These are phyloP conservation scores for Pachyrhynchus sulphureomaculatus DNA, from an alignment of 1,140 invertebrate genomes.

Conservation along the genomic window DNA sequence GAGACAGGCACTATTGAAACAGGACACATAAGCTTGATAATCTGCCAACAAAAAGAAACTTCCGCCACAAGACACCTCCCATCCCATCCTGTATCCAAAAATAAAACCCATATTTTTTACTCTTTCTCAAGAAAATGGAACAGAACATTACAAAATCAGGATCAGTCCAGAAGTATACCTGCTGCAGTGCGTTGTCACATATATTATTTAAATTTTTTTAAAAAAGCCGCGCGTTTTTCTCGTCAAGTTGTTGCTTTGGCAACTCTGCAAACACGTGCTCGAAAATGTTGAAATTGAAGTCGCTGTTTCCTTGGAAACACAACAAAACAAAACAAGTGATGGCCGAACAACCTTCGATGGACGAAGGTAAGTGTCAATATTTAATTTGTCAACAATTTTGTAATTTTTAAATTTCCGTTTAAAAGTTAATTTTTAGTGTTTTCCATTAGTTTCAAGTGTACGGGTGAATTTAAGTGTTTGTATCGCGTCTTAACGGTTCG, in stretches of 20 bases:
- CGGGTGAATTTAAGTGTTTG: background rate
- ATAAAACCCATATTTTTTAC: slow-evolving; percentile 8
- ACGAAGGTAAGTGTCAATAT: slow-evolving; percentile 45
- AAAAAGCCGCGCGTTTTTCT: slow-evolving; percentile 1
- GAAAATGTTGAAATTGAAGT: slow-evolving; percentile 43
- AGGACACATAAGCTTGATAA: slow-evolving; percentile 14
- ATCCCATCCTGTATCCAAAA: slow-evolving; percentile 16
- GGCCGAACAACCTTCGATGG: slow-evolving; percentile 42
- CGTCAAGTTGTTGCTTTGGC: slow-evolving; percentile 3
- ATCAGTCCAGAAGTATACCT: background rate
- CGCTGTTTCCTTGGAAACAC: slow-evolving; percentile 49
- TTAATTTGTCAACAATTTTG: slow-evolving; percentile 13
- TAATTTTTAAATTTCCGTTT: background rate
- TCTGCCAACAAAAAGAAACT: slow-evolving; percentile 25
- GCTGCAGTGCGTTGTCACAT: background rate
- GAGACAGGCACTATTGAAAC: slow-evolving; percentile 1
- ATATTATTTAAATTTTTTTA: background rate
- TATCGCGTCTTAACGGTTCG: background rate
- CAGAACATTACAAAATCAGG: slow-evolving; percentile 8
- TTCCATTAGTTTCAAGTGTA: background rate
- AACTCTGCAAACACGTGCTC: slow-evolving; percentile 33
- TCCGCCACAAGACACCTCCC: slow-evolving; percentile 13
- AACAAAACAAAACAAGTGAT: slow-evolving; percentile 48
- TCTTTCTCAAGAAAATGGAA: slow-evolving; percentile 4
- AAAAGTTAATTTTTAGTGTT: background rate